Conservation (phyloP, 1,140 invertebrate genomes). For the Zophobas atratus region DNA sequence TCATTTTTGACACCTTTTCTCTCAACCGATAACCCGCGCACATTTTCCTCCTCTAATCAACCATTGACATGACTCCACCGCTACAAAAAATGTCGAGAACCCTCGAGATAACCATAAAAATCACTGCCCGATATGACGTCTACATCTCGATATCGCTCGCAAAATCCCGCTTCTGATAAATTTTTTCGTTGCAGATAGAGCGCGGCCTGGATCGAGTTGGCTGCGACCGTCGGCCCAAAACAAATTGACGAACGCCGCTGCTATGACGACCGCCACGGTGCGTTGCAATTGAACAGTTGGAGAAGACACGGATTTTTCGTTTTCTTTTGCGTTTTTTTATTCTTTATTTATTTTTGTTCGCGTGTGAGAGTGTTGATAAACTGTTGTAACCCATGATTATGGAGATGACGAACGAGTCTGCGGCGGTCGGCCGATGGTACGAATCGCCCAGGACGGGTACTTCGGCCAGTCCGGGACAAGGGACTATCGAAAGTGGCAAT, state of each 20-base stretch:
- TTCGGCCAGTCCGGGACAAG: conserved; percentile 65
- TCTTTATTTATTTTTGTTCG: conserved; percentile 45
- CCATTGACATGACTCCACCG: too few relatives aligned
- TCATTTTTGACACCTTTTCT: too few relatives aligned
- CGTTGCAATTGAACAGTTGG: background rate
- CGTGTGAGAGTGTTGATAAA: conserved; percentile 58
- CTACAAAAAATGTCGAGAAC: background rate
- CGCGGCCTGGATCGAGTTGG: conserved; percentile 33
- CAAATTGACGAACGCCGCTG: conserved; percentile 49
- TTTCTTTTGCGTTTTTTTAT: conserved; percentile 2
- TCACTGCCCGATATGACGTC: conserved; percentile 7
- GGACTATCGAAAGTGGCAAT: conserved; percentile 60
- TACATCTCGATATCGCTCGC: background rate
- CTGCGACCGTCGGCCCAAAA: conserved; percentile 54
- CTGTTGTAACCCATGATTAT: conserved; percentile 67
- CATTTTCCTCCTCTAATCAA: too few relatives aligned
- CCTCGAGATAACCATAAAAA: conserved; percentile 15
- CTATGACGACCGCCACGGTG: conserved; percentile 45
- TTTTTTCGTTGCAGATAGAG: conserved; percentile 53
- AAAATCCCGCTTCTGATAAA: conserved; percentile 41
- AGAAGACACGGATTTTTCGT: background rate
- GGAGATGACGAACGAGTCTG: conserved; percentile 68
- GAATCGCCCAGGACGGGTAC: conserved; percentile 66
- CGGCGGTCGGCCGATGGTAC: conserved; percentile 66
- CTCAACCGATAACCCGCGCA: too few relatives aligned